A percentile compares a stretch with the other conserved stretches of the same genome.
These are phyloP conservation scores for Fratercula arctica DNA, from an alignment of 2,797 vertebrate species.

Conservation along the genomic window DNA sequence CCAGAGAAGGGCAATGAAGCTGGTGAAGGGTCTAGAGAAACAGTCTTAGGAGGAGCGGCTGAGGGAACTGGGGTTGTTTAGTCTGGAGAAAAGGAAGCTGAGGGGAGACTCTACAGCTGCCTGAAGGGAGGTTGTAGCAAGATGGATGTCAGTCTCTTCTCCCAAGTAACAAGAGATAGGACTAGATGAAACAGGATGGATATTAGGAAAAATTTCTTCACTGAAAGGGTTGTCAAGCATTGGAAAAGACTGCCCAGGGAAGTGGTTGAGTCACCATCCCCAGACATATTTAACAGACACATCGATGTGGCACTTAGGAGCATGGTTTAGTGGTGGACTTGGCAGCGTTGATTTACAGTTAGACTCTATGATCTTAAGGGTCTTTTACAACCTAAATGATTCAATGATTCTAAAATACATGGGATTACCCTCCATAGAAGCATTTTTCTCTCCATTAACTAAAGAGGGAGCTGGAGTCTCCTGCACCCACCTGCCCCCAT, in stretches of 20 bases:
- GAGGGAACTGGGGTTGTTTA: too few relatives aligned
- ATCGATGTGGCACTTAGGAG: background rate
- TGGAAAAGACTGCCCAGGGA: background rate
- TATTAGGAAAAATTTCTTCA: background rate
- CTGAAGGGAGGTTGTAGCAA: background rate
- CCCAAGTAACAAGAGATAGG: background rate
- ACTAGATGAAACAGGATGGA: background rate
- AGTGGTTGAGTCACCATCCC: background rate
- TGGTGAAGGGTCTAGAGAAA: too few relatives aligned
- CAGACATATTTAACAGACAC: background rate
- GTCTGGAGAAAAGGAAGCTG: background rate
- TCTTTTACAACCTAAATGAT: too few relatives aligned
- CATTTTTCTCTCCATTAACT: background rate
- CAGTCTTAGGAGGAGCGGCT: too few relatives aligned
- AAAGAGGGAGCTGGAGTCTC: background rate
- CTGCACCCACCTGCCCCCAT: background rate
- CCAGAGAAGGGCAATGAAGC: too few relatives aligned
- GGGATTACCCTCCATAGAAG: background rate
- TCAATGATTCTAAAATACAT: background rate
- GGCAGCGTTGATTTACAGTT: too few relatives aligned
- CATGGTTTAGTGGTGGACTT: too few relatives aligned
- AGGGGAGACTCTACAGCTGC: too few relatives aligned
- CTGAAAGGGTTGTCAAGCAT: background rate
- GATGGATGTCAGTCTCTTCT: background rate
- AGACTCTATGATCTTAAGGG: too few relatives aligned